Base-by-base conservation (phyloP, 2,797 vertebrate genomes). In the Sebastes dallii region DNA sequence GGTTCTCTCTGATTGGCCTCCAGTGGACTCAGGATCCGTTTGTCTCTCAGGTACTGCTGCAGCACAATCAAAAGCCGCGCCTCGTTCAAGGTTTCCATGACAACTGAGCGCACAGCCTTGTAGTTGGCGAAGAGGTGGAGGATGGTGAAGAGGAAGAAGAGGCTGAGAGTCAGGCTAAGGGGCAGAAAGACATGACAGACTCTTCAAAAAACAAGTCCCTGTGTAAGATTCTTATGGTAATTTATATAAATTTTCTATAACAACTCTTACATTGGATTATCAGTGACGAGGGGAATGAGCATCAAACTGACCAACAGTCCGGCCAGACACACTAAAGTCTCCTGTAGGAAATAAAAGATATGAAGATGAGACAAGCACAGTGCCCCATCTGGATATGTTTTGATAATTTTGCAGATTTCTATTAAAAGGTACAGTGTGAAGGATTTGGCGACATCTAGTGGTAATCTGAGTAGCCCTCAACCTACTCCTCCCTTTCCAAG, bases 81-180 rank as follows among this genome's bases (percentile, higher is more conserved):
- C 74, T 97, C 96, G 0, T 98, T 98, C 25, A 98, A 94, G 2
- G 96, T 98, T 86, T 97, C 97, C 96, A 98, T 97, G 86, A 98
- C 95, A 8, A 98, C 95, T 0, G 97, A 95, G 9, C 96, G 94
- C 56, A 98, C 97, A 0, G 97, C 97, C 71, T 96, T 97, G 89
- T 97, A 97, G 93, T 98, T 98, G 86, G 97, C 95, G 5, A 97
- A 97, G 70, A 98, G 95, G 87, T 98, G 97, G 34, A 98, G 93
- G 52, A 85, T 2, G 3, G 97, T 97, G 92, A 98, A 96, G 87
- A 97, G 84, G 87, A 95, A 93, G 91, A 97, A 98, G 81, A 97
- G 96, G 67, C 88, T 64, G 18, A 97, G 93, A n/a, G 96, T 97
- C 85, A 97, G 85, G 84, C 97, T 97, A 30, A 30, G 30, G 8